Base-by-base conservation (phyloP, 2,113 vertebrate species). In the Myotis brandtii region DNA sequence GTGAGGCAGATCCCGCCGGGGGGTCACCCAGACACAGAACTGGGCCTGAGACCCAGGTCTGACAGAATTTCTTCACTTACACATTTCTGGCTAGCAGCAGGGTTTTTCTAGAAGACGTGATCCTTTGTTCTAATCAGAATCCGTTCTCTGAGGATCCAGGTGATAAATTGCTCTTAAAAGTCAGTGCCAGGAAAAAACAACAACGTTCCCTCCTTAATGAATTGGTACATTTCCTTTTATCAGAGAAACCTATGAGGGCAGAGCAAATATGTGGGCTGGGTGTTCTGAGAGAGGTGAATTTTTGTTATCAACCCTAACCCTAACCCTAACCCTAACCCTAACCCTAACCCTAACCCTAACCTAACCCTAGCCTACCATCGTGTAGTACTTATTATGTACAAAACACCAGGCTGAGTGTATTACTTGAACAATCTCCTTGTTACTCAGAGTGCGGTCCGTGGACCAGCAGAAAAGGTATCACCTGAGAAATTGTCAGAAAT, bases 71-170 rank as follows among this genome's bases (percentile, higher is more conserved):
- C 59, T 34, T 34, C 2, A 12, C 59, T 92, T 62, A 43, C 6
- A 23, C 4, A 0, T 43, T 59, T 9, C 75, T 70, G 40, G 59
- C 79, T 43, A 32, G 8, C 9, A 9, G 34, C 70, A 77, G 50
- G n/a, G 37, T 4, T 66, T 83, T 83, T 83, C 69, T 83, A 76
- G 70, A 72, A 79, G 50, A 84, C 34, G 43, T 7, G 32, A 62
- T 25, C 50, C 16, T 79, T 93, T 92, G 23, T n/a, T 75, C 34
- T 77, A 79, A 62, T 14, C 40, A 3, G 40, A 50, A n/a, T 40
- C 48, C 27, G 89, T 87, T 69, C 27, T 76, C n/a, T 83, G 69
- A 95, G 37, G 32, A 67, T 69, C 56, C 40, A 95, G 64, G 72
- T 86, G 88, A 81, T 64, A 52, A 72, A 54, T 72, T 80, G 40